Evolutionary conservation across 2,113 vertebrate species (phyloP).

Genomic region (Semicossyphus pulcher): DNA sequence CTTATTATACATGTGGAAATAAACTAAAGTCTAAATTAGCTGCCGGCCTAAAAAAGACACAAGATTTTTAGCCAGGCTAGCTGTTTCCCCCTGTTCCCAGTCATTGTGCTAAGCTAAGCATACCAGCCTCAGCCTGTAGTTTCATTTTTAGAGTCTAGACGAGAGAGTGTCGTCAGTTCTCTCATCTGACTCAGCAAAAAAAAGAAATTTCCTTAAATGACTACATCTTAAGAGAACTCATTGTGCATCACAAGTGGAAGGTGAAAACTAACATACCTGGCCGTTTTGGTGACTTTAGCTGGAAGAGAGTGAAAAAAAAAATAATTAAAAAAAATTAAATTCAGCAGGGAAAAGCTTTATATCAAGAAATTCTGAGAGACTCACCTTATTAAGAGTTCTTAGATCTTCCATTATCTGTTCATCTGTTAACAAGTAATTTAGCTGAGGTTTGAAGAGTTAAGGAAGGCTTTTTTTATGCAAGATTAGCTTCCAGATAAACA

Average conservation of each 20-base stretch:
- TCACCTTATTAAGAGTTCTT: constrained; percentile 94
- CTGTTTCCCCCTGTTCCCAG: no score
- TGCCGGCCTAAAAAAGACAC: no score
- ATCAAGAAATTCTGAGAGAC: neutral
- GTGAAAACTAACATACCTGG: constrained; percentile 86
- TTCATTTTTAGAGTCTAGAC: neutral
- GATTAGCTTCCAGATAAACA: neutral
- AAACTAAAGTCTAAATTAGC: no score
- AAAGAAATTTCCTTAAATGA: neutral
- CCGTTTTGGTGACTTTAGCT: constrained; percentile 98
- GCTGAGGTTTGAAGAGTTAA: constrained; percentile 93
- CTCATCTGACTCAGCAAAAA: neutral
- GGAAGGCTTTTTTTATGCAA: constrained; percentile 53
- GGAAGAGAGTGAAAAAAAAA: constrained; percentile 36
- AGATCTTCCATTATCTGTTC: constrained; percentile 99
- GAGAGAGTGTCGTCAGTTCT: neutral
- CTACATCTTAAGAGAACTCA: neutral
- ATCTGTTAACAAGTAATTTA: constrained; percentile 97
- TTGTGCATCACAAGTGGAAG: neutral
- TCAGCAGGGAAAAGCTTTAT: no score
- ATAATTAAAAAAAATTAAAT: neutral
- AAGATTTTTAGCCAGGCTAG: no score
- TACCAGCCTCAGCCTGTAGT: neutral
- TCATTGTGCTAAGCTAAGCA: no score
- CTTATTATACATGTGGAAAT: no score